These are phyloP conservation scores for Periphyllus acericola DNA, from an alignment of 2,888 invertebrate genomes.

Conservation along the genomic window DNA sequence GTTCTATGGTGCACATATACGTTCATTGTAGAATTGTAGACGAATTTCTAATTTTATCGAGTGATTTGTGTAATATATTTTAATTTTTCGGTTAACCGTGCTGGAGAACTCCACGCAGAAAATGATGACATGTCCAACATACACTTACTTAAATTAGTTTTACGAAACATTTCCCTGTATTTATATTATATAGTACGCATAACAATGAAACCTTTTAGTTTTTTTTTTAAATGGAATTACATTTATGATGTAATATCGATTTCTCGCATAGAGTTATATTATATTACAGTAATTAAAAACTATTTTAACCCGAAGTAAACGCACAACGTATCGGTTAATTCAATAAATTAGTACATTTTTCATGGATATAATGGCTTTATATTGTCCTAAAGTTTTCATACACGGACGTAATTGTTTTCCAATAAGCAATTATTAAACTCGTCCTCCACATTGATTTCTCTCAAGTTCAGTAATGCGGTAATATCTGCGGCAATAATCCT, in stretches of 20 bases:
- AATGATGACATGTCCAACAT: background rate
- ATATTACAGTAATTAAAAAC: background rate
- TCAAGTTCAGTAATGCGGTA: too few relatives aligned
- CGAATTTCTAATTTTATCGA: background rate
- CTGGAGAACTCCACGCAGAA: background rate
- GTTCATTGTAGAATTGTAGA: background rate
- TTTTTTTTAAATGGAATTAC: background rate
- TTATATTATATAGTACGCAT: background rate
- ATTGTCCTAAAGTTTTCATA: too few relatives aligned
- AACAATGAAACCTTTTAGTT: background rate
- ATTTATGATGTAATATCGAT: background rate
- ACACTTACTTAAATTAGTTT: background rate
- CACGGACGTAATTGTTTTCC: background rate
- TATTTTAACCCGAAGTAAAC: background rate
- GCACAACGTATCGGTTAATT: background rate
- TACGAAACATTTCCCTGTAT: background rate
- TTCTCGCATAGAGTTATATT: background rate
- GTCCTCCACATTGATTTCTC: too few relatives aligned
- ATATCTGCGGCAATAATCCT: too few relatives aligned
- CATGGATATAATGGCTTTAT: background rate
- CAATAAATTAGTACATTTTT: background rate
- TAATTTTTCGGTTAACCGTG: background rate
- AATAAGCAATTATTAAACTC: background rate
- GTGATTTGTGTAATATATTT: background rate
- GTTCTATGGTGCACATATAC: too few relatives aligned